Evolutionary conservation across 2,113 vertebrate genomes (phyloP).

Genomic region (Atrichornis clamosus): DNA sequence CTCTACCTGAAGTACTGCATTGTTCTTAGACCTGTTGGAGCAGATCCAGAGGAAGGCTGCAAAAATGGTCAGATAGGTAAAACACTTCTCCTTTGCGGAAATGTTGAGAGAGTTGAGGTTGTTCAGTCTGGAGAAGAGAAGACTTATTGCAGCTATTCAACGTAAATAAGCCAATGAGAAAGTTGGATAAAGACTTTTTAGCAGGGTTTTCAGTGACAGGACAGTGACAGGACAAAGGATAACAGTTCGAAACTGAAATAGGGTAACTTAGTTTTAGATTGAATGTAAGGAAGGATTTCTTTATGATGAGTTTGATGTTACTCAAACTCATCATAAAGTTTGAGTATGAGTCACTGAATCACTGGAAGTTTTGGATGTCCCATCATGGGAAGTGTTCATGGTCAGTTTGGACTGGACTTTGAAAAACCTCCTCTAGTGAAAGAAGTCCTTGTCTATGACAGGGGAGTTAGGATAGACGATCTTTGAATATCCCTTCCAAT

Average conservation of each 20-base stretch:
- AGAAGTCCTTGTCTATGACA: neutral
- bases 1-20: neutral
- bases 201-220: neutral
- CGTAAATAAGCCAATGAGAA: neutral
- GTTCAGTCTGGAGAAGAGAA: neutral
- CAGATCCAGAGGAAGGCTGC: neutral
- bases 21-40: neutral
- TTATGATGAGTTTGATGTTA: accelerated
- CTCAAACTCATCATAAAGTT: too few relatives aligned
- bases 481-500: neutral
- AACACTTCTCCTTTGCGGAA: neutral
- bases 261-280: neutral
- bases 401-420: neutral
- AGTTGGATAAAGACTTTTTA: neutral
- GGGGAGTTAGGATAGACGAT: accelerated
- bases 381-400: accelerated
- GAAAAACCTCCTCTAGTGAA: neutral
- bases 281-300: neutral
- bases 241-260: neutral
- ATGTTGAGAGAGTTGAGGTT: neutral
- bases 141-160: neutral
- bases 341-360: too few relatives aligned
- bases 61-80: neutral
- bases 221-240: neutral
- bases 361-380: neutral